A percentile compares a stretch with the other conserved stretches of the same genome.
Evolutionary conservation across 2,113 vertebrate genomes (phyloP).

Genomic region (Cromileptes altivelis): DNA sequence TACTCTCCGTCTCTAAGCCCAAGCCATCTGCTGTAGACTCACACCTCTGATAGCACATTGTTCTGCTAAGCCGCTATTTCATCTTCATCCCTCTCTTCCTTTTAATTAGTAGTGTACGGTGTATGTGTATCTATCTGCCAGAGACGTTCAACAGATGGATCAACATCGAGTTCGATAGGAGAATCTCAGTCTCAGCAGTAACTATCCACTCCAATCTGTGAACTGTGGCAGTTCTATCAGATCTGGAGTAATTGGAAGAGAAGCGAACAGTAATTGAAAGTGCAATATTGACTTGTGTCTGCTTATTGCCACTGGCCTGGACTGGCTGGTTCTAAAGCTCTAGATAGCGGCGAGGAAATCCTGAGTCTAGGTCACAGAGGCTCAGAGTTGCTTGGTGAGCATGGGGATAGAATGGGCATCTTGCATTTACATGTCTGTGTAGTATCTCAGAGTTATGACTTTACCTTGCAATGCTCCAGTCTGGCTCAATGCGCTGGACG

Average conservation of each 20-base stretch:
- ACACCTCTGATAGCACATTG: constrained; percentile 76
- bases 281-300: constrained; percentile 68
- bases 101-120: constrained; percentile 54
- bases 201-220: constrained; percentile 42
- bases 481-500: constrained; percentile 93
- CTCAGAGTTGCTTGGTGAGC: background rate
- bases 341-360: background rate
- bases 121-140: constrained; percentile 46
- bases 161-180: constrained; percentile 39
- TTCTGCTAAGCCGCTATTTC: constrained; percentile 49
- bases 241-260: constrained; percentile 72
- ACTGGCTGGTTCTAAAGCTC: constrained; percentile 20
- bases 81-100: constrained; percentile 48
- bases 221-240: constrained; percentile 61
- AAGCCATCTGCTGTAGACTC: constrained; percentile 74
- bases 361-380: constrained; percentile 11
- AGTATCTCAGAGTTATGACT: background rate
- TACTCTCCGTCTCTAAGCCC: constrained; percentile 35
- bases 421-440: background rate
- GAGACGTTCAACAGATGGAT: constrained; percentile 59
- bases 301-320: constrained; percentile 47
- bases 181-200: constrained; percentile 39
- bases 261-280: constrained; percentile 67
- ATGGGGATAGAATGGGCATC: background rate
- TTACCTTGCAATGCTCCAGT: constrained; percentile 99